Evolutionary conservation across 2,113 vertebrate genomes (phyloP), one percentile per base, ranked within the genome.

Genomic region (Cricetomys ansorgei): DNA sequence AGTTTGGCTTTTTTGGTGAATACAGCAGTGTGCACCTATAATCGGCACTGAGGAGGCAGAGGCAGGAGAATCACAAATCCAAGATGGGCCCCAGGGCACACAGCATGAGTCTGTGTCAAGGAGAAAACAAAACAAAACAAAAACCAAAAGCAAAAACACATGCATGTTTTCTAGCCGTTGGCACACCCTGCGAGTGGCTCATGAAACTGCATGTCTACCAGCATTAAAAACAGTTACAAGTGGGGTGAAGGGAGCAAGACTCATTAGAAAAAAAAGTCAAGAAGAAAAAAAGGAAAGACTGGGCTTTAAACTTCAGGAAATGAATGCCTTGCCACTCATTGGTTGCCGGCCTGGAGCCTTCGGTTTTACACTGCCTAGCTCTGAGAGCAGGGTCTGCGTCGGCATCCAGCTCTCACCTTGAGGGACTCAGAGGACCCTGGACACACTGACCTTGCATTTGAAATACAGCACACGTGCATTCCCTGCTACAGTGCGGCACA

Each of bases 341-440:
- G 64, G 5, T 8, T 57, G 29, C 73, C 67, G 40, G 45, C 65
- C 48, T 21, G 59, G 37, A 55, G 21, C n/a, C n/a, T n/a, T 21
- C 11, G 2, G 17, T 6, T 3, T 21, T 43, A 45, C 6, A 12
- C 37, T 37, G 65, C 23, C 34, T 7, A 5, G 57, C 3, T 65
- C 43, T 29, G 59, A 62, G 31, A 25, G 17, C 13, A 43, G 11
- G 3, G 23, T 11, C 50, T 50, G n/a, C 2, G 8, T 43, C 40
- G 37, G 50, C 17, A 12, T 7, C 53, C 65, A 10, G 53, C 15
- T 5, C 2, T 17, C 2, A 15, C 67, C 3, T 11, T 29, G 75
- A 29, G 25, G 48, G 23, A 6, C 3, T 34, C 0, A 19, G 11
- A 1, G 1, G 29, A 2, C 2, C 4, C 57, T 34, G 59, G 55